These are phyloP conservation scores for Leptobrachium ailaonicum DNA, from an alignment of 2,113 vertebrate genomes.

Conservation along the genomic window DNA sequence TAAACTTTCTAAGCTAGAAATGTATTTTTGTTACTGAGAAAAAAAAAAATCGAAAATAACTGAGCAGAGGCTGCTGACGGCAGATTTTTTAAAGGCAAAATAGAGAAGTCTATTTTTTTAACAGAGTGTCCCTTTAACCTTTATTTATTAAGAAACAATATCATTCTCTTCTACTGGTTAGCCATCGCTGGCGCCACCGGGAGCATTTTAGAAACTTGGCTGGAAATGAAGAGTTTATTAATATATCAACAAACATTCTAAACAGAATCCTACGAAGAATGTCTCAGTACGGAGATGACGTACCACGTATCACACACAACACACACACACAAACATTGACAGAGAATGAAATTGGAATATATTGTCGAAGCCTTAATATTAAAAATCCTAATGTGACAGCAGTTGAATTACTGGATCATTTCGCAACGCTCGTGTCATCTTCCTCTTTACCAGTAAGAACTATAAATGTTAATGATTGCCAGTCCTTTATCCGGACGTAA, in stretches of 20 bases:
- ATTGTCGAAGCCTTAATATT: conserved; percentile 59
- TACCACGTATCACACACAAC: conserved; percentile 64
- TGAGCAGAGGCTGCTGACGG: no score
- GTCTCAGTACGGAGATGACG: conserved; percentile 67
- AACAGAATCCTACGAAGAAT: conserved; percentile 64
- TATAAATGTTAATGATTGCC: conserved; percentile 53
- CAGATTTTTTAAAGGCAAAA: no score
- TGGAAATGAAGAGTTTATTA: conserved; percentile 68
- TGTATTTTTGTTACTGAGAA: no score
- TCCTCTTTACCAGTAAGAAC: conserved; percentile 49
- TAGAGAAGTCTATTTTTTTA: no score
- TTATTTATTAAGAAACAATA: conserved; percentile 61
- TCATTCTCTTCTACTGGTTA: conserved; percentile 65
- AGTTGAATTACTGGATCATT: conserved; percentile 56
- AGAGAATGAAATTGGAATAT: conserved; percentile 65
- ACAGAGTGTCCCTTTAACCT: conserved; percentile 59
- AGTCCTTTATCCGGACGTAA: conserved; percentile 52
- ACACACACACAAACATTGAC: conserved; percentile 44
- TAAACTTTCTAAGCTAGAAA: no score
- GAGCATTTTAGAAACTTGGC: conserved; percentile 58
- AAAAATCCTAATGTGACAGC: conserved; percentile 57
- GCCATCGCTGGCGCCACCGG: conserved; percentile 49
- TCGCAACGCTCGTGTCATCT: conserved; percentile 40
- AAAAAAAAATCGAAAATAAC: no score
- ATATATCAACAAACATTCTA: conserved; percentile 70